Evolutionary conservation across 1,140 invertebrate genomes (phyloP).

Genomic region (Anthonomus grandis): DNA sequence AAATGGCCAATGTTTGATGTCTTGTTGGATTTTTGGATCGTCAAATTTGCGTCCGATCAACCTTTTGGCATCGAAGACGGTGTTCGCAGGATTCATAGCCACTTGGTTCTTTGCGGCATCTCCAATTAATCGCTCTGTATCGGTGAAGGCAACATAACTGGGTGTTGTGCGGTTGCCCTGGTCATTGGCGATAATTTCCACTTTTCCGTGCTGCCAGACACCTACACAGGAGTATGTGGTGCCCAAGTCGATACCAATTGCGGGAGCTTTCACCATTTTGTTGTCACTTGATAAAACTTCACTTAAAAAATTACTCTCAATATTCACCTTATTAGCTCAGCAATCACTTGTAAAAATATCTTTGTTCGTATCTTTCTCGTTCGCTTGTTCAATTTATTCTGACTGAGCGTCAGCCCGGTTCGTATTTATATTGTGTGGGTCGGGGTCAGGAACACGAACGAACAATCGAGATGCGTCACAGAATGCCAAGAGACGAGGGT

Average conservation of each 20-base stretch:
- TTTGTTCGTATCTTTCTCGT: background rate
- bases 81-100: slow-evolving; percentile 83
- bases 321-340: background rate
- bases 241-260: slow-evolving; percentile 74
- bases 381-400: slow-evolving; percentile 6
- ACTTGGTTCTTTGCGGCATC: slow-evolving; percentile 58
- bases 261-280: slow-evolving; percentile 43
- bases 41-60: slow-evolving; percentile 53
- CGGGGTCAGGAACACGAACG: background rate
- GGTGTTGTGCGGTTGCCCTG: slow-evolving; percentile 91
- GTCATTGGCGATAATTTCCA: slow-evolving; percentile 91
- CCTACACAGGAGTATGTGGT: too few relatives aligned
- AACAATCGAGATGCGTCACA: too few relatives aligned
- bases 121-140: slow-evolving; percentile 70
- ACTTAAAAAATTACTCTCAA: slow-evolving; percentile 1
- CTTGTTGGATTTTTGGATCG: slow-evolving; percentile 53
- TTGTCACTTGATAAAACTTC: background rate
- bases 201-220: slow-evolving; percentile 86
- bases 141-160: slow-evolving; percentile 84
- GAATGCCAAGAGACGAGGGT: too few relatives aligned
- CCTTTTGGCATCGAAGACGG: slow-evolving; percentile 65
- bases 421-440: background rate
- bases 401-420: background rate
- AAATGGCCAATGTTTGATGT: slow-evolving; percentile 54
- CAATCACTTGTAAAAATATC: background rate